Percentiles rank a stretch among this genome's conserved stretches.
phyloP scores from a whole-genome alignment of 2,797 vertebrate genomes.

The Sebastiscus albofasciatus region DNA sequence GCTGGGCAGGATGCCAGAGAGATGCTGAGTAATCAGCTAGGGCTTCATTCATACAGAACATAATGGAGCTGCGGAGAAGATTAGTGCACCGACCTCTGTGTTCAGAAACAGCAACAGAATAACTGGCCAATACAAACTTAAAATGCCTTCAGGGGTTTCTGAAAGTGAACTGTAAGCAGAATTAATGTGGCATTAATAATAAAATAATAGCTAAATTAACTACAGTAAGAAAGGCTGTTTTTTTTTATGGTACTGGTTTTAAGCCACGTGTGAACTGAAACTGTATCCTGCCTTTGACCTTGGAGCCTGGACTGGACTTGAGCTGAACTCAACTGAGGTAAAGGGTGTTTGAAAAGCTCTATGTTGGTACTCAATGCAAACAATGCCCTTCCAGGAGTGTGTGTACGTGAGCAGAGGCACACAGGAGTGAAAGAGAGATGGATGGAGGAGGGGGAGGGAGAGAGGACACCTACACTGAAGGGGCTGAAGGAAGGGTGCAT shows the following conservation, averaged over 20 bases:
- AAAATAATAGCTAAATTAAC: not conserved
- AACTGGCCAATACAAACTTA: conserved; percentile 34
- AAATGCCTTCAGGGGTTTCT: conserved; percentile 31
- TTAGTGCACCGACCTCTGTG: not conserved
- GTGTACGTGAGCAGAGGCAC: conserved; percentile 76
- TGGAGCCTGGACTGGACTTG: conserved; percentile 40
- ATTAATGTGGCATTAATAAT: not conserved
- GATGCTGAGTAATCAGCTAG: conserved; percentile 35
- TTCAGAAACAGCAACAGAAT: conserved; percentile 6
- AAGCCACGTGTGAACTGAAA: not conserved
- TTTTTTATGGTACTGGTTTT: not conserved
- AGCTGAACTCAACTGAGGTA: conserved; percentile 34
- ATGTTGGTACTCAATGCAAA: conserved; percentile 53
- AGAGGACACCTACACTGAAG: conserved; percentile 6
- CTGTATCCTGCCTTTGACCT: conserved; percentile 33
- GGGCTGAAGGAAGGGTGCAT: conserved; percentile 3
- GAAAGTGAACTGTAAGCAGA: conserved; percentile 5
- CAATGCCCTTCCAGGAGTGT: conserved; percentile 65
- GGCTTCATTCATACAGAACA: conserved; percentile 29
- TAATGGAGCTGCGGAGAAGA: conserved; percentile 40
- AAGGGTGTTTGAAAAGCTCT: conserved; percentile 34
- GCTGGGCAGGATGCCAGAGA: conserved; percentile 41
- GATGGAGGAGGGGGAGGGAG: not conserved
- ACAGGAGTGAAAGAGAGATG: conserved; percentile 50
- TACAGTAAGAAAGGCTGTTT: not conserved